A percentile compares a stretch with the other conserved stretches of the same genome.
Conservation (phyloP, 2,888 invertebrate species). For the Troilus luridus region DNA sequence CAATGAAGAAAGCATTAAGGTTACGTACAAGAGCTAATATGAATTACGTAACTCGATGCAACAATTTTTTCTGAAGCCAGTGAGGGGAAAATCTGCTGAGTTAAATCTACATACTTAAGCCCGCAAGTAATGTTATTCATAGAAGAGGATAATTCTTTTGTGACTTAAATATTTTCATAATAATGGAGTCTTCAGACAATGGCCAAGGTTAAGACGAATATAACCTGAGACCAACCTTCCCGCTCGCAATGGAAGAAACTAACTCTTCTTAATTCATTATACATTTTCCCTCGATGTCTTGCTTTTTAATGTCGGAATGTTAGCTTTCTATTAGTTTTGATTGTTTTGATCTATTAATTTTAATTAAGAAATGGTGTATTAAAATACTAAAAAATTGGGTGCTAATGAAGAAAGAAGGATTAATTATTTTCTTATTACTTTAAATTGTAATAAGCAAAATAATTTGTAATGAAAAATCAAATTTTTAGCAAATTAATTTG, state of each 20-base stretch:
- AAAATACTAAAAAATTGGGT: not conserved
- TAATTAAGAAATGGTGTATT: not conserved
- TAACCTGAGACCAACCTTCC: constrained; percentile 34
- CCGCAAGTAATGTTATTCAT: constrained; percentile 17
- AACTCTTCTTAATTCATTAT: constrained; percentile 14
- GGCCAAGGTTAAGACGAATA: constrained; percentile 38
- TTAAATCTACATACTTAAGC: constrained; percentile 10
- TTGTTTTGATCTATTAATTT: too few relatives aligned
- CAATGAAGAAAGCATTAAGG: not conserved
- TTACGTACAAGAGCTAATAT: not conserved
- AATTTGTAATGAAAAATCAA: too few relatives aligned
- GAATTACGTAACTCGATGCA: not conserved
- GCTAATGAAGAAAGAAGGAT: too few relatives aligned
- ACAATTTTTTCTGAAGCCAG: not conserved
- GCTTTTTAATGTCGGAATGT: not conserved
- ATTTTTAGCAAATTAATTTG: too few relatives aligned
- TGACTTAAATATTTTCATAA: constrained; percentile 41
- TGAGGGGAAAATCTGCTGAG: not conserved
- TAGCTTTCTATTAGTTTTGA: not conserved
- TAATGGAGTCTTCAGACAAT: constrained; percentile 31
- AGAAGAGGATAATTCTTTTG: constrained; percentile 30
- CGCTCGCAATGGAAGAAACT: constrained; percentile 4
- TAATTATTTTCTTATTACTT: too few relatives aligned
- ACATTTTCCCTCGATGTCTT: not conserved
- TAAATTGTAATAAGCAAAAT: too few relatives aligned